Base-by-base conservation (phyloP, 2,113 vertebrate genomes). In the Thryonomys swinderianus region DNA sequence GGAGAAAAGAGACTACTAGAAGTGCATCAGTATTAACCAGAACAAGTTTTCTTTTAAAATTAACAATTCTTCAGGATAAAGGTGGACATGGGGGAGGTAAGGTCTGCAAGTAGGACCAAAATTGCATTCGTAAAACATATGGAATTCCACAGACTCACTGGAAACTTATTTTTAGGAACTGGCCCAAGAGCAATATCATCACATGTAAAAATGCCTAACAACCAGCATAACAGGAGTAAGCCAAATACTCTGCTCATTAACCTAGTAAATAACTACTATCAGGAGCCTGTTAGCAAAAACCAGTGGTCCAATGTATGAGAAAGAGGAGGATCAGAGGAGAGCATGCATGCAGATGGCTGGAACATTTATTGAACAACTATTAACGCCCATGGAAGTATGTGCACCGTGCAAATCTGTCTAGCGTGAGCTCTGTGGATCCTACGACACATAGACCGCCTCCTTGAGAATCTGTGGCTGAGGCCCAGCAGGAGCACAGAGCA, bases 1-100 rank as follows among this genome's bases (percentile, higher is more conserved):
- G 37, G 4, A 25, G 86, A 66, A 67, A 90, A 64, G 32, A 71
- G 32, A 4, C 48, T 53, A 71, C 69, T 76, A 87, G 51, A 79
- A 87, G 30, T 78, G n/a, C 2, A 67, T 13, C 76, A 73, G 85
- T 93, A 57, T 4, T 91, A 85, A 96, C 82, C 83, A 91, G 59
- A 81, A 93, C 51, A 79, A 34, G 82, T 91, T 89, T 30, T 91
- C 90, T 88, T 93, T 71, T 71, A 84, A 91, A 96, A 94, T 53
- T 10, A 93, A 87, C 51, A 81, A 23, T 53, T 93, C 27, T 88
- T 94, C 48, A 57, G 51, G 37, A 93, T 89, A 89, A 92, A 66
- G 73, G 67, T 30, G 42, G 32, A 78, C 37, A 30, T 1, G 79
- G 62, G 59, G 85, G 82, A 87, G 64, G 78, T 32, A 8, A 88